Conservation (phyloP, 2,797 vertebrate genomes). For the Huso huso region DNA sequence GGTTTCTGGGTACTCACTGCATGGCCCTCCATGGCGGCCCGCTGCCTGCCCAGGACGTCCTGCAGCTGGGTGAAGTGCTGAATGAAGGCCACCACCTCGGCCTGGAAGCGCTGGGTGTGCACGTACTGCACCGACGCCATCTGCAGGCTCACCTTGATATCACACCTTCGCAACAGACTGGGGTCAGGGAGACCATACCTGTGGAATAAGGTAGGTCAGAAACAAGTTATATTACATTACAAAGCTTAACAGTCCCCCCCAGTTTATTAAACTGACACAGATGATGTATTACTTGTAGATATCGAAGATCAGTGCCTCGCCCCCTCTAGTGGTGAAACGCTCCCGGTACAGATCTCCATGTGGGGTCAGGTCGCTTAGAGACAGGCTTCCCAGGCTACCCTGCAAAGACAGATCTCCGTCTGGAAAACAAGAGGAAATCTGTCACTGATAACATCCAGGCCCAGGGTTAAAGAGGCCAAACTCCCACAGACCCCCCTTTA, state of each 20-base stretch:
- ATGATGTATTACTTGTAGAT: slow-evolving; percentile 67
- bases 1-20: slow-evolving; percentile 57
- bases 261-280: no score
- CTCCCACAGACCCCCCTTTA: no score
- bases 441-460: not conserved
- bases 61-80: slow-evolving; percentile 96
- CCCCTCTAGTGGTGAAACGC: slow-evolving; percentile 89
- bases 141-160: slow-evolving; percentile 70
- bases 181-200: slow-evolving; percentile 77
- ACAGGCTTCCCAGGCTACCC: slow-evolving; percentile 86
- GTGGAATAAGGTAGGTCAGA: not conserved
- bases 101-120: slow-evolving; percentile 94
- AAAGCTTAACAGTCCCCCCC: not conserved
- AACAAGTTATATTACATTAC: not conserved
- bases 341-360: slow-evolving; percentile 90
- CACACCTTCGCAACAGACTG: slow-evolving; percentile 68
- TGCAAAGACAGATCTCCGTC: slow-evolving; percentile 82
- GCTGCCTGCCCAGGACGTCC: slow-evolving; percentile 85
- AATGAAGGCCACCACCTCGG: slow-evolving; percentile 87
- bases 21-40: slow-evolving; percentile 90
- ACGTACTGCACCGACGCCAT: slow-evolving; percentile 97
- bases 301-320: slow-evolving; percentile 88
- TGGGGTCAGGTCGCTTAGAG: slow-evolving; percentile 85
- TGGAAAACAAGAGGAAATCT: slow-evolving; percentile 35
- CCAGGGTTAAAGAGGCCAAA: no score